Conservation (phyloP, 2,797 vertebrate genomes). For the Mycteria americana region DNA sequence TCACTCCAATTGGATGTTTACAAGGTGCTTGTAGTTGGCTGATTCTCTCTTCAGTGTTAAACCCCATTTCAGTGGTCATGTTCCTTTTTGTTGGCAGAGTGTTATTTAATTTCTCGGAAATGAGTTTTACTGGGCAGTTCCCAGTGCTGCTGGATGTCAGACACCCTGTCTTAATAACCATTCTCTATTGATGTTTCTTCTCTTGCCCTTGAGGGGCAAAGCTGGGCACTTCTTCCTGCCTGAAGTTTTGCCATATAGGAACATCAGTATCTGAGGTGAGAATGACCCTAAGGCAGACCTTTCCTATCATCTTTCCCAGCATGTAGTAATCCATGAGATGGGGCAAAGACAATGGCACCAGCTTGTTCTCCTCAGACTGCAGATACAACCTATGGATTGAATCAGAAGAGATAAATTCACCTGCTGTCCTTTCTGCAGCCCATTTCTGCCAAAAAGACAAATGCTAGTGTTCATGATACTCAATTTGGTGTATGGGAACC, state of each 20-base stretch:
- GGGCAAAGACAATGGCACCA: neutral
- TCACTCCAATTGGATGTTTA: neutral
- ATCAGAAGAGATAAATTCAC: neutral
- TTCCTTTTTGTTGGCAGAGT: neutral
- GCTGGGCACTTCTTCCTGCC: neutral
- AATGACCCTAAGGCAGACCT: neutral
- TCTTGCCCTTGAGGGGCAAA: neutral
- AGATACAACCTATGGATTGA: neutral
- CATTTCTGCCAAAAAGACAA: neutral
- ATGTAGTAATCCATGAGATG: neutral
- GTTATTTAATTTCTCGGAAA: neutral
- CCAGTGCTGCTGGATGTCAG: neutral
- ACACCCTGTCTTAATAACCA: neutral
- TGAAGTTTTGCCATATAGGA: neutral
- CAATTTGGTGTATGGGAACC: neutral
- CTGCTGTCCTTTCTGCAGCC: neutral
- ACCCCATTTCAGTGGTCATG: neutral
- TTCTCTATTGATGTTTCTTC: neutral
- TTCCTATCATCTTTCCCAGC: neutral
- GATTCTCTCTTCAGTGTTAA: neutral
- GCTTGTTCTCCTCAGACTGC: neutral
- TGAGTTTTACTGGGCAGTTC: slow-evolving; percentile 1
- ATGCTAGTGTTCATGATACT: neutral
- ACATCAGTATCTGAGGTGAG: neutral
- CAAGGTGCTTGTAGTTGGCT: neutral